Evolutionary conservation across 2,888 invertebrate genomes (phyloP), one percentile per base, ranked within the genome.

Genomic region (Zaprionus lineosus): DNA sequence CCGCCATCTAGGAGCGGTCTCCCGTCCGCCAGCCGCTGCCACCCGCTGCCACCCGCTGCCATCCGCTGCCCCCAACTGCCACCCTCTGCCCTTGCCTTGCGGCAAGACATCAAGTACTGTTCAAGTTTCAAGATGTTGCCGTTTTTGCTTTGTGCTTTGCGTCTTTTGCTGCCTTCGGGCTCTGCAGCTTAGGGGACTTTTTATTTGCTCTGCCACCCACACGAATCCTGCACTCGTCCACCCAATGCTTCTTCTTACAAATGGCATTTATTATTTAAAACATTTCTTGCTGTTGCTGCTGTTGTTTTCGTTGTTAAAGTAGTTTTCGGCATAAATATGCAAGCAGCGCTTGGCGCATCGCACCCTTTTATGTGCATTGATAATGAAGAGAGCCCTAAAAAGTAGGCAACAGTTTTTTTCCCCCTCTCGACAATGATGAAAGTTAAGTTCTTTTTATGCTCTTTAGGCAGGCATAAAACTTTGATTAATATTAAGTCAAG

Each of bases 101-200:
- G 60, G 72, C 74, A 74, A 74, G 72, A 79, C 76, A 60, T 79
- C 74, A 79, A 79, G 75, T 67, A 67, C 62, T 58, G 56, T 58
- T 55, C 52, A 74, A 78, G 70, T 74, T 78, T 61, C 70, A 78
- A 77, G 78, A 77, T 78, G 77, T 70, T 79, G 79, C 61, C 63
- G 53, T 48, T 55, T 71, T 74, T 47, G 41, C 31, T 57, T 61
- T 46, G 33, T 50, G 36, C 40, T 26, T 52, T 41, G 43, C 46
- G 34, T 41, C 43, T 36, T 43, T 44, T 41, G 26, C 48, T 37
- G 67, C 67, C 29, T 29, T 26, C 11, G 37, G 51, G 51, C 18
- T 29, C 28, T 65, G 47, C 65, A 55, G 37, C 66, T 66, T 37
- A n/a, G n/a, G 36, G 41, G 21, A 34, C 52, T 40, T 33, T 14